These are phyloP conservation scores for Sandelia bainsii DNA, from an alignment of 2,797 vertebrate genomes.

Conservation along the genomic window DNA sequence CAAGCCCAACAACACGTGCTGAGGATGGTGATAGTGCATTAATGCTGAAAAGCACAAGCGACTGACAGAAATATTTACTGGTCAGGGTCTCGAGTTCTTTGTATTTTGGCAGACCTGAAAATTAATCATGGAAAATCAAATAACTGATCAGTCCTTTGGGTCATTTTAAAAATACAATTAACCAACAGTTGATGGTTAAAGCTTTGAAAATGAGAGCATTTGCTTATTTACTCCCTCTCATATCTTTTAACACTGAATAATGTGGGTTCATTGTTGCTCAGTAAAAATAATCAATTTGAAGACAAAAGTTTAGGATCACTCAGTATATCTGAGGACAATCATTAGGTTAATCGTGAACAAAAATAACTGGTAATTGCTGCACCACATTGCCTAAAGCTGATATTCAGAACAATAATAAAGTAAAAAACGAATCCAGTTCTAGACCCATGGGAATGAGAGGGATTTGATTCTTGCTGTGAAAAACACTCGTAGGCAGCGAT, in stretches of 20 bases:
- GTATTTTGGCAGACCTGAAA: neutral
- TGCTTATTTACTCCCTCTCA: neutral
- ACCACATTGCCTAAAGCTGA: neutral
- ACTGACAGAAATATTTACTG: neutral
- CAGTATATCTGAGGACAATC: neutral
- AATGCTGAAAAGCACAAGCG: neutral
- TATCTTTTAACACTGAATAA: neutral
- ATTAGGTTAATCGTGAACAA: neutral
- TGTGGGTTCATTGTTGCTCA: neutral
- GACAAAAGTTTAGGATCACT: neutral
- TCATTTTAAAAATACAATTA: neutral
- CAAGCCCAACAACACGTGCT: conserved; percentile 47
- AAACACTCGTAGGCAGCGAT: neutral
- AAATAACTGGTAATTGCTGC: neutral
- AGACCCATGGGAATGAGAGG: neutral
- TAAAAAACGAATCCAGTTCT: neutral
- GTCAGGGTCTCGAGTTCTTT: too few relatives aligned
- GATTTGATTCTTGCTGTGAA: neutral
- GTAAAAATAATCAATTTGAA: neutral
- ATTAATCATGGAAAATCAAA: neutral
- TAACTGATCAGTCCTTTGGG: neutral
- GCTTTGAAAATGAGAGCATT: neutral
- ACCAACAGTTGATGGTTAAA: neutral
- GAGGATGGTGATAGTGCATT: neutral
- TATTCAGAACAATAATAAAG: neutral